Evolutionary conservation across 2,113 vertebrate species (phyloP).

Genomic region (Pteropus alecto): DNA sequence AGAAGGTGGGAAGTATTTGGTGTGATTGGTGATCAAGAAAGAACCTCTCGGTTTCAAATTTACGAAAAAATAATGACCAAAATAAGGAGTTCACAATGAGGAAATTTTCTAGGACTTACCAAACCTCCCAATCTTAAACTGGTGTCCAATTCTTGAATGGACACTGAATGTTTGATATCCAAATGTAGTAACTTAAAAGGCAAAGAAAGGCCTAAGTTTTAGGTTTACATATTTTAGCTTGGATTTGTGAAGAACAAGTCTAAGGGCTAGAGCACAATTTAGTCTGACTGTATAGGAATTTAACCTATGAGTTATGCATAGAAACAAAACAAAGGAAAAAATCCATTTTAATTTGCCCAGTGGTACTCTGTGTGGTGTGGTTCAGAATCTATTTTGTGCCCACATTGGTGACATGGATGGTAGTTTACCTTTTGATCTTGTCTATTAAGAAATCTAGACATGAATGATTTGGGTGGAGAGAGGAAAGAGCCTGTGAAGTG

Average conservation of each 20-base stretch:
- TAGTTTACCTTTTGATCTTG: neutral
- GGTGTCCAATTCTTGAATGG: neutral
- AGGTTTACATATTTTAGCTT: neutral
- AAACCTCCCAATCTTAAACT: neutral
- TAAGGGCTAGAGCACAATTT: neutral
- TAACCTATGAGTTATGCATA: neutral
- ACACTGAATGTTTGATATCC: neutral
- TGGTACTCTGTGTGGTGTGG: neutral
- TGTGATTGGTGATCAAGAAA: neutral
- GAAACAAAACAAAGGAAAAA: neutral
- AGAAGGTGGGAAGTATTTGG: neutral
- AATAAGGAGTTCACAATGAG: neutral
- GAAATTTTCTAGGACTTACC: neutral
- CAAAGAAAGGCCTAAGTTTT: neutral
- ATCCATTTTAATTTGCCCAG: neutral
- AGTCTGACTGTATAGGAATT: neutral
- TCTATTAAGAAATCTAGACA: neutral
- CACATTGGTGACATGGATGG: neutral
- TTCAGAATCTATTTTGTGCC: neutral
- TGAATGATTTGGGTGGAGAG: neutral
- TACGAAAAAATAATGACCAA: neutral
- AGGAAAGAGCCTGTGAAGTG: neutral
- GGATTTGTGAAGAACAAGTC: neutral
- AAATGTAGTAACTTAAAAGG: neutral
- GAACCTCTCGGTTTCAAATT: neutral